These are phyloP conservation scores for Agrypnus murinus DNA, from an alignment of 2,888 invertebrate species.

Conservation along the genomic window DNA sequence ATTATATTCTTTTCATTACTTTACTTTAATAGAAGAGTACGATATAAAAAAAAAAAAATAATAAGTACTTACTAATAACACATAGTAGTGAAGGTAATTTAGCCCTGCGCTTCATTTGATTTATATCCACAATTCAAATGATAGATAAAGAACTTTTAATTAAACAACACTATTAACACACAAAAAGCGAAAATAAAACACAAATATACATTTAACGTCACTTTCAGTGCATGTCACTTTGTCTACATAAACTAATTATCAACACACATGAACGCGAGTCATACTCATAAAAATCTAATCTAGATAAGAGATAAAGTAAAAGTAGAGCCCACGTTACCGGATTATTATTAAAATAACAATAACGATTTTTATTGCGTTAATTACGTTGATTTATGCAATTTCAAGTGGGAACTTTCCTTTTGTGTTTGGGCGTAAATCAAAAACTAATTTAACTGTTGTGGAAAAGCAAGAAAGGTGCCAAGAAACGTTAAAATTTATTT, in stretches of 20 bases:
- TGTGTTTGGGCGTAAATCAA: not conserved
- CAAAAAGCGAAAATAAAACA: no score
- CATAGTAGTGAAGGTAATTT: constrained; percentile 14
- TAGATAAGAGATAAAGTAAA: constrained; percentile 18
- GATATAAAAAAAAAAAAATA: no score
- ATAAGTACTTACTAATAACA: constrained; percentile 23
- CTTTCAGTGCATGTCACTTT: not conserved
- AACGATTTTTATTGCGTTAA: not conserved
- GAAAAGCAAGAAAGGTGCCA: not conserved
- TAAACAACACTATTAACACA: no score
- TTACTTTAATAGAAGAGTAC: no score
- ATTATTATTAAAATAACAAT: constrained; percentile 3
- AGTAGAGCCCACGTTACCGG: constrained; percentile 3
- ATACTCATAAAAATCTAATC: not conserved
- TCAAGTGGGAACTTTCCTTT: no score
- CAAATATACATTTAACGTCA: not conserved
- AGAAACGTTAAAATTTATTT: not conserved
- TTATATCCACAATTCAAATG: not conserved
- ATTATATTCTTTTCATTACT: no score
- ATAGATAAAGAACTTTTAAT: no score
- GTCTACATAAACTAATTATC: constrained; percentile 13
- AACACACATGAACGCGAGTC: not conserved
- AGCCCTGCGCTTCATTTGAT: constrained; percentile 27
- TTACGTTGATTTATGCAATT: not conserved
- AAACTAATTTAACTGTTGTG: no score